Evolutionary conservation across 2,888 invertebrate species (phyloP).

Genomic region (Thera obeliscata): DNA sequence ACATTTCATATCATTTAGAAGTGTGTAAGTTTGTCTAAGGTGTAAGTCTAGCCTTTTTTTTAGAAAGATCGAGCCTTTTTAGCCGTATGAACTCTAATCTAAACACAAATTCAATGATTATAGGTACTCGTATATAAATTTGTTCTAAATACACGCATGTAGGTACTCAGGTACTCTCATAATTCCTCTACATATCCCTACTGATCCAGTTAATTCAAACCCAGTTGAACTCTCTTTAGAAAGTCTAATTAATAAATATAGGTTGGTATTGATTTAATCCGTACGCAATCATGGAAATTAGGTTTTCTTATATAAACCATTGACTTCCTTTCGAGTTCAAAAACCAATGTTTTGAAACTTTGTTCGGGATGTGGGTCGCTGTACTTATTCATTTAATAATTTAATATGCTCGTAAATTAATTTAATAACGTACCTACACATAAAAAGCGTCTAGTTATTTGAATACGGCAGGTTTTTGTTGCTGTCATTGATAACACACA

Average conservation of each 20-base stretch:
- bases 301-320: slow-evolving; percentile 6
- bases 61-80: no score
- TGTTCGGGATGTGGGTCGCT: not conserved
- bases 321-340: slow-evolving; percentile 11
- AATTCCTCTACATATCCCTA: not conserved
- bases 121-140: no score
- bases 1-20: no score
- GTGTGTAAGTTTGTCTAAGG: no score
- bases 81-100: no score
- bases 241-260: not conserved
- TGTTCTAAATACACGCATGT: no score
- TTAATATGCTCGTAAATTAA: no score
- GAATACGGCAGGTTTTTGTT: not conserved
- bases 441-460: no score
- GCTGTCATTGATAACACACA: not conserved
- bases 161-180: no score
- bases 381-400: not conserved
- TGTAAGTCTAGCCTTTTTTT: no score
- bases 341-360: slow-evolving; percentile 4
- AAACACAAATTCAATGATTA: no score
- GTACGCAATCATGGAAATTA: not conserved
- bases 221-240: slow-evolving; percentile 6
- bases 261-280: not conserved
- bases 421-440: no score
- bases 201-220: slow-evolving; percentile 13